Evolutionary conservation across 1,140 invertebrate species (phyloP).

Genomic region (Lepidurus arcticus): DNA sequence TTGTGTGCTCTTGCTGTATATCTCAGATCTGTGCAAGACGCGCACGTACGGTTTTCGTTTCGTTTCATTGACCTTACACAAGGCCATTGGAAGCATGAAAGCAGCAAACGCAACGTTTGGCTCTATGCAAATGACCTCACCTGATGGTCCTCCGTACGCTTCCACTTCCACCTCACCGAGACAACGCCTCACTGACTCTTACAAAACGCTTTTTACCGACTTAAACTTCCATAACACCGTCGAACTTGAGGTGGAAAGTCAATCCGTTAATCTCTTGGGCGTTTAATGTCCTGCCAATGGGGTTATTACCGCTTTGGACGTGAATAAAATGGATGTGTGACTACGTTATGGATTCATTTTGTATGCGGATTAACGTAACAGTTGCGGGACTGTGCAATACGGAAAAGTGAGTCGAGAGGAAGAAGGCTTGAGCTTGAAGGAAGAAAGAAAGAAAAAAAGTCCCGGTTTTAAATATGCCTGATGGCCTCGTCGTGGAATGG

Average conservation of each 20-base stretch:
- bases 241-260: neutral
- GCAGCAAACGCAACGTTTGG: neutral
- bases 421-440: neutral
- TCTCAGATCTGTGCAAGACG: neutral
- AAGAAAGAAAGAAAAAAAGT: neutral
- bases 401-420: neutral
- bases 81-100: neutral
- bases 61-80: conserved; percentile 19
- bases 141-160: neutral
- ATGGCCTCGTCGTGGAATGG: neutral
- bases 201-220: neutral
- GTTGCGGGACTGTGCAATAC: neutral
- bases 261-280: too few relatives aligned
- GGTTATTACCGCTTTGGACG: neutral
- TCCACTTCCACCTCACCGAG: neutral
- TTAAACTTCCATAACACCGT: neutral
- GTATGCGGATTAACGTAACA: neutral
- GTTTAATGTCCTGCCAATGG: neutral
- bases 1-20: neutral
- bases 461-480: conserved; percentile 17
- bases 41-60: neutral
- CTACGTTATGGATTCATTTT: neutral
- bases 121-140: conserved; percentile 4
- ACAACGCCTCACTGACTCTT: neutral
- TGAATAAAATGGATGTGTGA: neutral